These are phyloP conservation scores for Molossus alvarezi DNA, from an alignment of 2,797 vertebrate genomes.

Conservation along the genomic window DNA sequence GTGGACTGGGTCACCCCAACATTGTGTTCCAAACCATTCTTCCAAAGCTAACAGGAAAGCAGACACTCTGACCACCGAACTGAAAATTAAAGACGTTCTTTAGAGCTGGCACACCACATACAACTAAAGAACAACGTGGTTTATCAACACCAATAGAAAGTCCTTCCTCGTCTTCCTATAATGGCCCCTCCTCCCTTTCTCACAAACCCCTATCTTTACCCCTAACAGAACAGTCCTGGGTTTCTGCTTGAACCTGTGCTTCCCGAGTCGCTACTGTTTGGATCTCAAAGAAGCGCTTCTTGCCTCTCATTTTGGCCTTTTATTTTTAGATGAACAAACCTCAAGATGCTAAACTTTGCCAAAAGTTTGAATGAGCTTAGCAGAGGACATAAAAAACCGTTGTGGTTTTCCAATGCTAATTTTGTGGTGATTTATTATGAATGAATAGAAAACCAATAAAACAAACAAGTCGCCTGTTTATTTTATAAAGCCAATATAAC, in stretches of 20 bases:
- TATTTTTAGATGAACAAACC: neutral
- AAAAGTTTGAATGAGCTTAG: neutral
- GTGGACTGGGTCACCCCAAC: neutral
- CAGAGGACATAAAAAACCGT: neutral
- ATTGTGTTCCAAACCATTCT: neutral
- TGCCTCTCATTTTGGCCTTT: no score
- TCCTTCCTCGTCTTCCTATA: neutral
- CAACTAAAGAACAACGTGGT: neutral
- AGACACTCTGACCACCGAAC: neutral
- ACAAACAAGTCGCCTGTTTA: neutral
- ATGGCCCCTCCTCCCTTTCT: neutral
- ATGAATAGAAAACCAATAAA: neutral
- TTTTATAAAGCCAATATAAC: neutral
- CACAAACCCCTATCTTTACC: neutral
- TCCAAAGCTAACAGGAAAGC: neutral
- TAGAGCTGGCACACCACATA: neutral
- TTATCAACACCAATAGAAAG: neutral
- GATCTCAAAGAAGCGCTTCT: no score
- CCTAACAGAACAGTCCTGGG: neutral
- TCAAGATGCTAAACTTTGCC: neutral
- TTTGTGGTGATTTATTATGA: neutral
- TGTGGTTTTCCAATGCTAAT: neutral
- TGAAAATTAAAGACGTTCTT: neutral
- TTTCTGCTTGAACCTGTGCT: no score
- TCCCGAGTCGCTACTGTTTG: no score